Evolutionary conservation across 2,113 vertebrate genomes (phyloP).

Genomic region (Phylloscopus whistleri): DNA sequence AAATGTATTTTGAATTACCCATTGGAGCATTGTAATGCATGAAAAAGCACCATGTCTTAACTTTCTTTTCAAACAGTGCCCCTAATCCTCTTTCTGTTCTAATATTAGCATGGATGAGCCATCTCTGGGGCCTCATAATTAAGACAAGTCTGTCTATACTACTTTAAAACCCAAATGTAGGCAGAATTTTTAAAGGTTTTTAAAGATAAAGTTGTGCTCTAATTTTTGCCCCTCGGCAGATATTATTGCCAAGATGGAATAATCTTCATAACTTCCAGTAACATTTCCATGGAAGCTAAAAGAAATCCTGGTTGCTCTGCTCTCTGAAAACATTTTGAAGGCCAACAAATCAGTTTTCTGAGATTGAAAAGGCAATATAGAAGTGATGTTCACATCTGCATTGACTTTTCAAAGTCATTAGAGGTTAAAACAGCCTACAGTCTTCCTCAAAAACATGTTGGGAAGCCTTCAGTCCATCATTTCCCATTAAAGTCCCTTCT

Average conservation of each 20-base stretch:
- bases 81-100: slow-evolving; percentile 15
- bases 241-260: neutral
- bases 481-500: neutral
- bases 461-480: neutral
- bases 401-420: neutral
- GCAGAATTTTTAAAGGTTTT: neutral
- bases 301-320: neutral
- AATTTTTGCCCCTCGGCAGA: neutral
- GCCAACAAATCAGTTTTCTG: neutral
- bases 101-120: slow-evolving; percentile 10
- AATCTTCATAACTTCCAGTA: neutral
- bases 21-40: neutral
- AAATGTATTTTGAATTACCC: neutral
- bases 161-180: neutral
- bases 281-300: neutral
- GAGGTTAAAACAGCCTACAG: neutral
- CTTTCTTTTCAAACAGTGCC: neutral
- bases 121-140: neutral
- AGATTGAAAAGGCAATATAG: neutral
- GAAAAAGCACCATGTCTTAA: neutral
- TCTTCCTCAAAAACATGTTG: neutral
- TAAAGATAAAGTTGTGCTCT: neutral
- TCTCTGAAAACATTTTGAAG: neutral
- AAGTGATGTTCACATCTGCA: neutral
- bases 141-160: neutral